A percentile compares a stretch with the other conserved stretches of the same genome.
These are phyloP conservation scores for Polyergus mexicanus DNA, from an alignment of 1,140 invertebrate species.

Conservation along the genomic window DNA sequence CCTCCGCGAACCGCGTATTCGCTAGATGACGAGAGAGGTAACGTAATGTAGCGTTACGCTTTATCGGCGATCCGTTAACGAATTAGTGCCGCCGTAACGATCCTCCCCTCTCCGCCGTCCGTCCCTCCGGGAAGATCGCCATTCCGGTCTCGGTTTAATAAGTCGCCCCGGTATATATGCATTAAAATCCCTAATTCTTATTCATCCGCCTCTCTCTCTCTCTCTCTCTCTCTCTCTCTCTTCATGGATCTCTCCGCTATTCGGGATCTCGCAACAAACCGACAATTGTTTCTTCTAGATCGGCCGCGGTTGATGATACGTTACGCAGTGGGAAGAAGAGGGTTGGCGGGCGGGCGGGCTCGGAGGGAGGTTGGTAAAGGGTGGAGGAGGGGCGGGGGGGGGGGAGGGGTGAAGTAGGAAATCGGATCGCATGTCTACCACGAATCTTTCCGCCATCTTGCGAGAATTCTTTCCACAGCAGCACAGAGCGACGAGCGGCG, in stretches of 20 bases:
- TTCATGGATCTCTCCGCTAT: slow-evolving; percentile 56
- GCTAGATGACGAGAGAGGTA: slow-evolving; percentile 27
- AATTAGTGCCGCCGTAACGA: slow-evolving; percentile 52
- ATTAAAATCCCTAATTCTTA: slow-evolving; percentile 65
- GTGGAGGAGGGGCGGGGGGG: too few relatives aligned
- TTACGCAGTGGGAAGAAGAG: slow-evolving; percentile 75
- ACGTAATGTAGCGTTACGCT: slow-evolving; percentile 50
- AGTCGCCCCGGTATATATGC: slow-evolving; percentile 48
- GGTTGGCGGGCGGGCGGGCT: slow-evolving; percentile 43
- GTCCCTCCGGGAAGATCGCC: not conserved
- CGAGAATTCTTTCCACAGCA: slow-evolving; percentile 81
- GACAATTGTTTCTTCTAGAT: slow-evolving; percentile 84
- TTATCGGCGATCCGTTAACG: slow-evolving; percentile 54
- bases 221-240: too few relatives aligned
- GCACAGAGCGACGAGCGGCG: slow-evolving; percentile 80
- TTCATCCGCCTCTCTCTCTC: slow-evolving; percentile 48
- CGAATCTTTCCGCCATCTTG: slow-evolving; percentile 86
- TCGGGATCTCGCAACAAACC: slow-evolving; percentile 60
- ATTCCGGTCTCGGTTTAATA: slow-evolving; percentile 58
- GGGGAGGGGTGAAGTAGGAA: slow-evolving; percentile 76
- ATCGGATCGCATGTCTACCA: slow-evolving; percentile 86
- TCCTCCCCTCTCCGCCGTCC: slow-evolving; percentile 38
- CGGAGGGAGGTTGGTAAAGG: not conserved
- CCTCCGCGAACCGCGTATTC: slow-evolving; percentile 26
- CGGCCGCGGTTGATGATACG: slow-evolving; percentile 82